These are phyloP conservation scores for Acanthurus leucopareius DNA, from an alignment of 2,797 vertebrate species.

Conservation along the genomic window DNA sequence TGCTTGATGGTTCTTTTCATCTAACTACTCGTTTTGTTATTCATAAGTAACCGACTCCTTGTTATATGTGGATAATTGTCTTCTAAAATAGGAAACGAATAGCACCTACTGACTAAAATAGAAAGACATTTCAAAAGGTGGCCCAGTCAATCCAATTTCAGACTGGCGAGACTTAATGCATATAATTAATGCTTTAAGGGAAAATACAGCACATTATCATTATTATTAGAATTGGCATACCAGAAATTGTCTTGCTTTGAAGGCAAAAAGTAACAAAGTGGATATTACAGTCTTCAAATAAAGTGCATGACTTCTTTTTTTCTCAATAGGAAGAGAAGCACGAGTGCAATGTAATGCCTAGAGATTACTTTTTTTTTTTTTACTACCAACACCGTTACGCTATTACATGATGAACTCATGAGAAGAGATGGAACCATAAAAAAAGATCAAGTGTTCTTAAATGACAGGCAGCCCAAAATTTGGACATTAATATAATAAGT, in stretches of 20 bases:
- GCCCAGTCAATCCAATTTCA: constrained; percentile 18
- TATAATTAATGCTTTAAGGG: constrained; percentile 5
- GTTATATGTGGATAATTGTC: not conserved
- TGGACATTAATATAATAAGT: not conserved
- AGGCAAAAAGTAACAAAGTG: not conserved
- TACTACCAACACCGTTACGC: not conserved
- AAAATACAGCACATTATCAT: constrained; percentile 1
- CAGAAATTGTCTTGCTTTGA: not conserved
- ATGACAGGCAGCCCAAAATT: not conserved
- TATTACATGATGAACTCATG: not conserved
- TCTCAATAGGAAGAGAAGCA: not conserved
- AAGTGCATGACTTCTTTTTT: not conserved
- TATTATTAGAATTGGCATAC: constrained; percentile 9
- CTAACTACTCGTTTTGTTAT: not conserved
- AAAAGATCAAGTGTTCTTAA: not conserved
- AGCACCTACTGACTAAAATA: not conserved
- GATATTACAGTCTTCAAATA: constrained; percentile 8
- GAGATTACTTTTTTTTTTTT: not conserved
- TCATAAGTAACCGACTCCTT: not conserved
- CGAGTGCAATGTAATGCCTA: constrained; percentile 1
- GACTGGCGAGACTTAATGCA: not conserved
- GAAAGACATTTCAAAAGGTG: not conserved
- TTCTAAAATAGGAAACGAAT: not conserved
- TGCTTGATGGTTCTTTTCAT: not conserved
- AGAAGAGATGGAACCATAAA: not conserved